phyloP scores from a whole-genome alignment of 2,888 invertebrate species.

The Drosophila helvetica region DNA sequence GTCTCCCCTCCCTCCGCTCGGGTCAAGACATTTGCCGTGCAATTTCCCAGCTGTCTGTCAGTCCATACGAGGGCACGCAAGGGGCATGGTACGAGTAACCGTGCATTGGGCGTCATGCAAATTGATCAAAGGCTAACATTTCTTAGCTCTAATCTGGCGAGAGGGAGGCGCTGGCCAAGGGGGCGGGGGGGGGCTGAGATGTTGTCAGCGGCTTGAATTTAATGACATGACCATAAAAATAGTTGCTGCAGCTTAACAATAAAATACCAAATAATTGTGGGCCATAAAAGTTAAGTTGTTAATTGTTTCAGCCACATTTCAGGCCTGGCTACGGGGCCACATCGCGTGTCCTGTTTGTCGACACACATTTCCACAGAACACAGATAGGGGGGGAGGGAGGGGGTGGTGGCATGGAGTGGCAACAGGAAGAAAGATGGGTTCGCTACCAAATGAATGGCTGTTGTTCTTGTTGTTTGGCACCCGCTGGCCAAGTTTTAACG shows the following conservation, averaged over 20 bases:
- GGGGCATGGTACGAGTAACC: slow-evolving; percentile 11
- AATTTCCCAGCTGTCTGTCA: slow-evolving; percentile 71
- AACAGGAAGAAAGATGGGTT: slow-evolving; percentile 22
- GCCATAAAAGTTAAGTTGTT: slow-evolving; percentile 74
- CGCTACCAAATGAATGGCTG: slow-evolving; percentile 46
- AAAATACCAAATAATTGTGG: slow-evolving; percentile 74
- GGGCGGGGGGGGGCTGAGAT: neutral
- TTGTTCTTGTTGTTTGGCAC: slow-evolving; percentile 35
- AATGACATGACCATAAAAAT: slow-evolving; percentile 61
- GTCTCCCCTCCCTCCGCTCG: too few species aligned
- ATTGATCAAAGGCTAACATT: slow-evolving; percentile 49
- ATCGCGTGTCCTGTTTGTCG: slow-evolving; percentile 37
- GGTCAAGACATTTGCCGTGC: slow-evolving; percentile 31
- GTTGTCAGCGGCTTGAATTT: slow-evolving; percentile 61
- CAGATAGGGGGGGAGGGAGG: too few species aligned
- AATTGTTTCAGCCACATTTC: slow-evolving; percentile 56
- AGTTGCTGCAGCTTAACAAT: slow-evolving; percentile 60
- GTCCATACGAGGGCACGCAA: slow-evolving; percentile 38
- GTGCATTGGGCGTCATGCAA: slow-evolving; percentile 54
- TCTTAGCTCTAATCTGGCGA: slow-evolving; percentile 1
- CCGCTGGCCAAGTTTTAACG: slow-evolving; percentile 53
- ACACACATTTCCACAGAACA: neutral
- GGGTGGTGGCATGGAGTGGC: neutral
- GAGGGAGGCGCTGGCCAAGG: too few species aligned
- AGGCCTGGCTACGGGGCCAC: slow-evolving; percentile 39